A percentile compares a stretch with the other conserved stretches of the same genome.
Conservation (phyloP, 1,140 invertebrate species). For the Ditylenchus dipsaci region DNA sequence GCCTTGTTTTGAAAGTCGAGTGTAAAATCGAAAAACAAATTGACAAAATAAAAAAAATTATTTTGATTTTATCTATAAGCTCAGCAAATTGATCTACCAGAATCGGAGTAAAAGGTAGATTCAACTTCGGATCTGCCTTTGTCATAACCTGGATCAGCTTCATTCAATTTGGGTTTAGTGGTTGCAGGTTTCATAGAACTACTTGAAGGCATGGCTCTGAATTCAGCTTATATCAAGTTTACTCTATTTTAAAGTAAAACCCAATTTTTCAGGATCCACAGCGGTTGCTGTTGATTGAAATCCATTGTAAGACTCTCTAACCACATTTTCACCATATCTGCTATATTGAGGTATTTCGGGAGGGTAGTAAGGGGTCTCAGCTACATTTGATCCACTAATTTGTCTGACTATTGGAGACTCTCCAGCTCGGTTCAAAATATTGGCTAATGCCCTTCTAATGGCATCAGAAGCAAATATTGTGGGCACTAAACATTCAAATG, state of each 20-base stretch:
- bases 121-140: neutral
- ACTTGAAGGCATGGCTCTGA: neutral
- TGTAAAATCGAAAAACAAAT: too few species aligned
- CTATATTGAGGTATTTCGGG: neutral
- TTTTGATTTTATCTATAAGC: too few species aligned
- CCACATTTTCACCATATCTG: neutral
- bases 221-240: too few species aligned
- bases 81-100: neutral
- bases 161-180: neutral
- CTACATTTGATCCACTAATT: neutral
- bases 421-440: neutral
- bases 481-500: neutral
- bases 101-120: constrained; percentile 1
- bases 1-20: too few species aligned
- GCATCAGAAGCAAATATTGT: constrained; percentile 8
- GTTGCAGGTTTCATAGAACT: neutral
- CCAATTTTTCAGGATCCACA: neutral
- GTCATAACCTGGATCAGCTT: neutral
- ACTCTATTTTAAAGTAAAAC: neutral
- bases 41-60: too few species aligned
- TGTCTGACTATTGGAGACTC: neutral
- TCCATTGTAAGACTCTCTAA: neutral
- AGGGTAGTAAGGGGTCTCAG: neutral
- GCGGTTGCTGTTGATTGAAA: neutral
- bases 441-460: constrained; percentile 2